Evolutionary conservation across 2,888 invertebrate genomes (phyloP), one percentile per base, ranked within the genome.

Genomic region (Flexamia atlantica): DNA sequence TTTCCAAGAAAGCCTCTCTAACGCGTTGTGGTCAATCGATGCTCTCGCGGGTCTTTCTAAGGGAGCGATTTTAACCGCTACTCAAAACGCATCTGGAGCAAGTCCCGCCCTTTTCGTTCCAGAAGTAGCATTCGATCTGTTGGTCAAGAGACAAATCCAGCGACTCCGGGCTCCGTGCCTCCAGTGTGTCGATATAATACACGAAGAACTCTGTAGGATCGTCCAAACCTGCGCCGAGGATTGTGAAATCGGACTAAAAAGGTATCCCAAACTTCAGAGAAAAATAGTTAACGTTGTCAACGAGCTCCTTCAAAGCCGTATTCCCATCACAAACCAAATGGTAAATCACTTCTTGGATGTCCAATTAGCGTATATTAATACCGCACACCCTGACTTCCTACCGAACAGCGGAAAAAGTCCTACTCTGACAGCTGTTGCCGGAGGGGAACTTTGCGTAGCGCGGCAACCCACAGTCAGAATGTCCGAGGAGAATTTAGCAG

Each of bases 131-230:
- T 94, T 94, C 89, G 94, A 94, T 88, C 88, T 94, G 86, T 89
- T 94, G 80, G 94, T 94, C 17, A 94, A 94, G 88, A 89, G 93
- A 68, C 94, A 94, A 89, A 93, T 94, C 83, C 90, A 91, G n/a
- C 89, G 93, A 23, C 89, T 94, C 79, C 93, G 93, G 88, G 93
- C 93, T 86, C 94, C 94, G 5, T 92, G 93, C 83, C 89, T 93
- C 82, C 89, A 93, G 32, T 94, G 94, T 89, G 93, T 94, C 4
- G 93, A 94, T 87, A 89, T 94, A 40, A 92, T 92, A 1, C 92
- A 92, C 87, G 93, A 94, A 88, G 94, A 94, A 89, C 92, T 94
- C 92, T 92, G 93, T 88, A 89, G 93, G 50, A 94, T 94, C 86
- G 92, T 94, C 42, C 93, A 94, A 87, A 93, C 93, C 87, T 94